Percentiles rank a stretch among this genome's conserved stretches.
These are phyloP conservation scores for Centropus bengalensis DNA, from an alignment of 2,113 vertebrate genomes.

Conservation along the genomic window DNA sequence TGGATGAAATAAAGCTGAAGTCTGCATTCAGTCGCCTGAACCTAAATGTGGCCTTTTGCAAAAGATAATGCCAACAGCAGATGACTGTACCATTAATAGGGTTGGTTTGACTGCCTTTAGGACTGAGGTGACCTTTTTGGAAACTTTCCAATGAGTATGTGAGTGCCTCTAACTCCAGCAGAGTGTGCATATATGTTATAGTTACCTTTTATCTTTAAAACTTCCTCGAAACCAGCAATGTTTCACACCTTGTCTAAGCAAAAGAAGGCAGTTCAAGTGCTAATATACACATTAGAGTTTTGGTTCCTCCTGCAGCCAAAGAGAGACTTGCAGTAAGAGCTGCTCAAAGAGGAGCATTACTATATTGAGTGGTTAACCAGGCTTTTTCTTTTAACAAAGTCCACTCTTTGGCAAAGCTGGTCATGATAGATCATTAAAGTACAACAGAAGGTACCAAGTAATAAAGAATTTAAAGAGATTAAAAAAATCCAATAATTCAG, in stretches of 20 bases:
- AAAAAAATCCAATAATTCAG: constrained; percentile 59
- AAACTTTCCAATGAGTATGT: background rate
- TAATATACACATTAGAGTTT: background rate
- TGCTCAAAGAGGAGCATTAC: background rate
- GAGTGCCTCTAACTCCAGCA: background rate
- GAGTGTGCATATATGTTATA: background rate
- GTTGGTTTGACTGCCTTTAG: constrained; percentile 40
- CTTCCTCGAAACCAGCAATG: background rate
- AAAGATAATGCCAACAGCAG: constrained; percentile 10
- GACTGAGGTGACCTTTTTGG: constrained; percentile 33
- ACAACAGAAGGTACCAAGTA: background rate
- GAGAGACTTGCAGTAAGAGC: background rate
- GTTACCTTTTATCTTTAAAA: constrained; percentile 7
- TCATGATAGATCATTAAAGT: constrained; percentile 8
- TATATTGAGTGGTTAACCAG: background rate
- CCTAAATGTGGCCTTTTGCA: constrained; percentile 29
- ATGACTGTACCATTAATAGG: background rate
- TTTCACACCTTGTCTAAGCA: background rate
- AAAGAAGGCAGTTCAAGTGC: background rate
- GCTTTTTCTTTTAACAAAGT: background rate
- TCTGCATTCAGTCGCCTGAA: constrained; percentile 2
- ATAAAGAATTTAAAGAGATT: constrained; percentile 40
- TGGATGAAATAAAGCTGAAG: background rate
- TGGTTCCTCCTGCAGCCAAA: background rate
- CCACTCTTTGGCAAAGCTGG: background rate